These are phyloP conservation scores for Apogon hyalosoma DNA, from an alignment of 2,797 vertebrate genomes.

Conservation along the genomic window DNA sequence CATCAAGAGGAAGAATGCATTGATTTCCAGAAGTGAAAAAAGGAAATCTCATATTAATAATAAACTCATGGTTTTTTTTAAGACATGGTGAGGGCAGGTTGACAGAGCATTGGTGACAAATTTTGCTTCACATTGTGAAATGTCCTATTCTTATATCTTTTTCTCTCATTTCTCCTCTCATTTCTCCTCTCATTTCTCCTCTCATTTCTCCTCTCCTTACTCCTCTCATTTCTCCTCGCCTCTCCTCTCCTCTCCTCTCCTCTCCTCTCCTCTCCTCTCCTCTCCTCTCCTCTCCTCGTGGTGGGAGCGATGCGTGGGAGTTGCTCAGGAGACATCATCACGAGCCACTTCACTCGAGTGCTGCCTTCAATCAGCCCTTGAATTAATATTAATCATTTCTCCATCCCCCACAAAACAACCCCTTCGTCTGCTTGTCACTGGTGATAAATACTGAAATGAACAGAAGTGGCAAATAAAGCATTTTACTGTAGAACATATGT, in stretches of 20 bases:
- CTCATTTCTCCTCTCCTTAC: background rate
- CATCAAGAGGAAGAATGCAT: background rate
- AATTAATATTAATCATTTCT: constrained; percentile 82
- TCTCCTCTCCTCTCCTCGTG: constrained; percentile 41
- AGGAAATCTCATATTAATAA: background rate
- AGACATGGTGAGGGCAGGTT: constrained; percentile 12
- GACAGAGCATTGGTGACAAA: constrained; percentile 30
- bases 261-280: constrained; percentile 1
- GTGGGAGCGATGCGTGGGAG: constrained; percentile 72
- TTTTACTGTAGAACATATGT: constrained; percentile 24
- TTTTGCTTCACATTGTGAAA: constrained; percentile 21
- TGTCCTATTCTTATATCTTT: too few species aligned
- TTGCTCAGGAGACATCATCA: constrained; percentile 80
- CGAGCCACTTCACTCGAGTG: constrained; percentile 75
- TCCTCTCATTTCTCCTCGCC: constrained; percentile 12
- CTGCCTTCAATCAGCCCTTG: constrained; percentile 80
- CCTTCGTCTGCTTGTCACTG: constrained; percentile 14
- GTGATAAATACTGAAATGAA: constrained; percentile 66
- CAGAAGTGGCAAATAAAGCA: constrained; percentile 29
- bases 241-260: constrained; percentile 39
- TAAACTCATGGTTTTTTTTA: background rate
- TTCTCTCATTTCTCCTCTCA: too few species aligned
- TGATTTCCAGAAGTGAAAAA: background rate
- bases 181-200: constrained; percentile 1
- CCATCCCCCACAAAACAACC: constrained; percentile 59